Evolutionary conservation across 2,888 invertebrate genomes (phyloP).

Genomic region (Congeria kusceri): DNA sequence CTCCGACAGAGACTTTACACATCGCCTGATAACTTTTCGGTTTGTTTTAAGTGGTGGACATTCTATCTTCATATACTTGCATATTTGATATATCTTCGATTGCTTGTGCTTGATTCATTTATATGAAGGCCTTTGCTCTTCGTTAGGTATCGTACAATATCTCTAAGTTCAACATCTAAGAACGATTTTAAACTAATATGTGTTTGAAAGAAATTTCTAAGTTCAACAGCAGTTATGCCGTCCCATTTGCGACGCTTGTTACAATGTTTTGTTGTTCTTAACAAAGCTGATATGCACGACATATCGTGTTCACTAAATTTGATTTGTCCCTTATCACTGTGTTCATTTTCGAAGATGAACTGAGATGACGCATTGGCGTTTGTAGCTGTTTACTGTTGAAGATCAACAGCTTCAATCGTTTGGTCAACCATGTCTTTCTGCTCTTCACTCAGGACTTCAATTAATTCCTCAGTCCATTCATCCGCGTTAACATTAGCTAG

Average conservation of each 20-base stretch:
- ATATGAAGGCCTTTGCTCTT: slow-evolving; percentile 35
- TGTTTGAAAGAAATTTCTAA: slow-evolving; percentile 3
- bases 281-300: slow-evolving; percentile 30
- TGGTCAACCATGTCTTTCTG: neutral
- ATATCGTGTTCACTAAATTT: slow-evolving; percentile 11
- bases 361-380: too few species aligned
- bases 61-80: slow-evolving; percentile 17
- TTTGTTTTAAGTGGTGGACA: neutral
- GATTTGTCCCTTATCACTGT: too few species aligned
- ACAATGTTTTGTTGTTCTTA: slow-evolving; percentile 33
- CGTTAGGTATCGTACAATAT: slow-evolving; percentile 37
- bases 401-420: neutral
- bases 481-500: slow-evolving; percentile 7
- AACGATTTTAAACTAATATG: slow-evolving; percentile 7
- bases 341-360: too few species aligned
- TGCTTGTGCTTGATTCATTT: slow-evolving; percentile 36
- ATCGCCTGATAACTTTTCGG: too few species aligned
- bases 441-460: neutral
- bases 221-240: neutral
- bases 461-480: slow-evolving; percentile 1
- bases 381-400: neutral
- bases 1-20: slow-evolving; percentile 22
- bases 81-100: slow-evolving; percentile 22
- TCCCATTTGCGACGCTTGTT: slow-evolving; percentile 34
- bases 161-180: slow-evolving; percentile 37